phyloP scores from a whole-genome alignment of 2,888 invertebrate species.

The Nycteola revayana region DNA sequence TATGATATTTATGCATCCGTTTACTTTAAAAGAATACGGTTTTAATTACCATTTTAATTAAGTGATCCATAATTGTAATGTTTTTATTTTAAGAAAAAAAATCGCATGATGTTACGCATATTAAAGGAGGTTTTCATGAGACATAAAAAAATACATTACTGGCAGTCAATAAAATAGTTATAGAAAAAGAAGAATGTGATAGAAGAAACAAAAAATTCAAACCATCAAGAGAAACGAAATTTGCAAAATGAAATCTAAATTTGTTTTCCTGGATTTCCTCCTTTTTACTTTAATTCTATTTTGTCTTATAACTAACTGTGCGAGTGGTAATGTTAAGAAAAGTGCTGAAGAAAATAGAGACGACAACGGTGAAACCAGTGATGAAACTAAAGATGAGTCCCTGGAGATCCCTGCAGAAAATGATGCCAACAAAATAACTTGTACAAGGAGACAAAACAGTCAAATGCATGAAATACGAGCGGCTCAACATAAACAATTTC shows the following conservation, averaged over 20 bases:
- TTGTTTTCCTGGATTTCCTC: conserved; percentile 42
- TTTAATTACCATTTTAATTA: no score
- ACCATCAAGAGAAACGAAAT: conserved; percentile 13
- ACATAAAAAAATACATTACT: no score
- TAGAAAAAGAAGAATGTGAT: conserved; percentile 24
- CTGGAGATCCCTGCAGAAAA: conserved; percentile 55
- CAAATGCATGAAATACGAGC: conserved; percentile 60
- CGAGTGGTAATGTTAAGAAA: conserved; percentile 59
- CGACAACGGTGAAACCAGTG: conserved; percentile 53
- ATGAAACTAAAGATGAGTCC: conserved; percentile 61
- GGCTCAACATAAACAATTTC: conserved; percentile 56
- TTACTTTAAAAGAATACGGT: no score
- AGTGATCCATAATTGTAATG: no score
- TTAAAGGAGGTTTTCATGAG: no score
- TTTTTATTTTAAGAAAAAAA: no score
- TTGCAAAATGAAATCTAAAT: conserved; percentile 41
- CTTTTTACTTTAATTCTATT: conserved; percentile 42
- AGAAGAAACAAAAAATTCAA: conserved; percentile 46
- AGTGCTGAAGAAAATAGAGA: conserved; percentile 62
- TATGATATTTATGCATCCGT: no score
- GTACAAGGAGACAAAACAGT: conserved; percentile 56
- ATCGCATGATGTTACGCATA: no score
- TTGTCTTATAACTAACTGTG: conserved; percentile 37
- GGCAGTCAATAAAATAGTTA: conserved; percentile 20
- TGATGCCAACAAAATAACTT: conserved; percentile 47